Conservation (phyloP, 2,797 vertebrate genomes). For the Sebastes diploproa region DNA sequence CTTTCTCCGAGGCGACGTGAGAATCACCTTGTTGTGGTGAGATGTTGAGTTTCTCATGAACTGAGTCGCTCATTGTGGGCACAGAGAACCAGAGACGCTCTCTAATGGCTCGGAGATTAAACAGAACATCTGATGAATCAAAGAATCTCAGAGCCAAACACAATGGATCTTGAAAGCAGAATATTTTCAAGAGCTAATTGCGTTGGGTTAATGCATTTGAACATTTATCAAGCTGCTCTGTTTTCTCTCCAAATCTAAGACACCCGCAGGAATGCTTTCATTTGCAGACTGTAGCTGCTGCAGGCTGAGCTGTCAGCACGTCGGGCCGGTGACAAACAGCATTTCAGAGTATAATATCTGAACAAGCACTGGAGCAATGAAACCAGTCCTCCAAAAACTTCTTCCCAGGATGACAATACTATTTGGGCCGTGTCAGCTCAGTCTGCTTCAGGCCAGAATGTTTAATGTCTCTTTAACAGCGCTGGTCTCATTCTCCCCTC, state of each 20-base stretch:
- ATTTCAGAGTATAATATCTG: not conserved
- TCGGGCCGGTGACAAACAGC: not conserved
- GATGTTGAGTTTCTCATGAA: slow-evolving; percentile 16
- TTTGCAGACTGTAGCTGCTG: not conserved
- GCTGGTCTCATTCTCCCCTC: not conserved
- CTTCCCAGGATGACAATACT: not conserved
- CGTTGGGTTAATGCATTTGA: not conserved
- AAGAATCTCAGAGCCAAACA: not conserved
- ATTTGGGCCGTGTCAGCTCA: not conserved
- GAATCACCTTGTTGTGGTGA: slow-evolving; percentile 17
- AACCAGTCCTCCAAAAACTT: not conserved
- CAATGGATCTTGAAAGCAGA: not conserved
- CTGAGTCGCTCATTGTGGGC: not conserved
- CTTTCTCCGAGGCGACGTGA: not conserved
- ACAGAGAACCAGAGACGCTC: not conserved
- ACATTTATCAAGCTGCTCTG: slow-evolving; percentile 2
- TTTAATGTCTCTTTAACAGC: not conserved
- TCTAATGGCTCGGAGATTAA: not conserved
- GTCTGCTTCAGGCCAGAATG: not conserved
- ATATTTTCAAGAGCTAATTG: not conserved
- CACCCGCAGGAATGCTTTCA: slow-evolving; percentile 21
- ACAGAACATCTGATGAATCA: slow-evolving; percentile 1
- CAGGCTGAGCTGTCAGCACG: slow-evolving; percentile 7
- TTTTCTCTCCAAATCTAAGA: not conserved
- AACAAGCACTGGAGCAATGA: not conserved